phyloP scores from a whole-genome alignment of 2,888 invertebrate genomes.

The Anoncus sp. region DNA sequence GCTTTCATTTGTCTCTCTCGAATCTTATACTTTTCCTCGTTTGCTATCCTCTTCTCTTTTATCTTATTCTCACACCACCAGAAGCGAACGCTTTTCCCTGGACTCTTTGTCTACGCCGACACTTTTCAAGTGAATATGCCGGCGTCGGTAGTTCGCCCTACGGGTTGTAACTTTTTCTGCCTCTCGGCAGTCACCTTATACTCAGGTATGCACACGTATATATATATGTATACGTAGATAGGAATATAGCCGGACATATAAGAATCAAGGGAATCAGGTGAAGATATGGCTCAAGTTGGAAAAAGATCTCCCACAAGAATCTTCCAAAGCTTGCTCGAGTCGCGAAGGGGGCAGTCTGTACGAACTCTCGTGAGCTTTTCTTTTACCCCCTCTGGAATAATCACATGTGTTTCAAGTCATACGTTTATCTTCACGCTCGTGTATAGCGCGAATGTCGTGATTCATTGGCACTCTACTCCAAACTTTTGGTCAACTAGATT shows the following conservation, averaged over 20 bases:
- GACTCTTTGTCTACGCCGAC: slow-evolving; percentile 61
- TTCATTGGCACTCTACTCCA: no score
- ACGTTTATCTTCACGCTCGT: no score
- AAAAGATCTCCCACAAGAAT: slow-evolving; percentile 29
- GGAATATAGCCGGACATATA: neutral
- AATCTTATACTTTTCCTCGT: slow-evolving; percentile 14
- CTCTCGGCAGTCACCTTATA: slow-evolving; percentile 32
- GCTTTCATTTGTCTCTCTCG: slow-evolving; percentile 36
- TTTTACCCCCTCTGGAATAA: neutral
- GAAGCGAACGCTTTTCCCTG: slow-evolving; percentile 42
- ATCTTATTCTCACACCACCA: slow-evolving; percentile 22
- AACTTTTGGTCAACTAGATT: no score
- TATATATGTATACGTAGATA: slow-evolving; percentile 7
- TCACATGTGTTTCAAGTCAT: neutral
- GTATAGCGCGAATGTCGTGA: no score
- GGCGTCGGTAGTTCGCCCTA: slow-evolving; percentile 40
- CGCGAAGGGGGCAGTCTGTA: neutral
- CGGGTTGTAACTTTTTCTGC: slow-evolving; percentile 56
- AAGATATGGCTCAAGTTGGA: slow-evolving; percentile 41
- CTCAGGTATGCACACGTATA: neutral
- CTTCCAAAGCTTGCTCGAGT: neutral
- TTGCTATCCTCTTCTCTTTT: slow-evolving; percentile 36
- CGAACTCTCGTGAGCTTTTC: slow-evolving; percentile 14
- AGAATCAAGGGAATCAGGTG: no score
- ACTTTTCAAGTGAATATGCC: slow-evolving; percentile 68